These are phyloP conservation scores for Druon quercuslanigerum DNA, from an alignment of 1,140 invertebrate genomes.

Conservation along the genomic window DNA sequence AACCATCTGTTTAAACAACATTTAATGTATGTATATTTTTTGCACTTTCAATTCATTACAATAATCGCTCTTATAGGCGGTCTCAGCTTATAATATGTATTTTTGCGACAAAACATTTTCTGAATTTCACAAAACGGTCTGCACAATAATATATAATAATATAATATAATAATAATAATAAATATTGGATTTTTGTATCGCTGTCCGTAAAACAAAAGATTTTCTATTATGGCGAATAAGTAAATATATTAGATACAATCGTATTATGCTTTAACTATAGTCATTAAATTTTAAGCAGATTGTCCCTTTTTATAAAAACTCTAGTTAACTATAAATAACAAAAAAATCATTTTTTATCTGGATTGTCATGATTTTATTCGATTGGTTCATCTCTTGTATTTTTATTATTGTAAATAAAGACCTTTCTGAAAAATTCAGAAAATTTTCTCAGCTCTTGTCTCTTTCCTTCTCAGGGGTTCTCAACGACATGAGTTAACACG, in stretches of 20 bases:
- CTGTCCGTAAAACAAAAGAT: not conserved
- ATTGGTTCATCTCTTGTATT: not conserved
- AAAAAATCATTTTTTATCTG: not conserved
- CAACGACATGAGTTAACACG: conserved; percentile 1
- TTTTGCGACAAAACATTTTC: not conserved
- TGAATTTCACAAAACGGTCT: conserved; percentile 8
- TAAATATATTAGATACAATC: no score
- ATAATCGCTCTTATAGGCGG: conserved; percentile 10
- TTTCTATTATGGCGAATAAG: not conserved
- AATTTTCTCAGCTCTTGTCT: not conserved
- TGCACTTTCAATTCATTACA: conserved; percentile 62
- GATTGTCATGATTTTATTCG: conserved; percentile 9
- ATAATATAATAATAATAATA: not conserved
- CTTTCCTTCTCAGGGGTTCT: not conserved
- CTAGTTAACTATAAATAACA: not conserved
- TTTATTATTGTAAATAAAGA: not conserved
- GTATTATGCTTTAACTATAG: not conserved
- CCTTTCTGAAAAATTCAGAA: conserved; percentile 8
- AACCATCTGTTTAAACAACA: conserved; percentile 52
- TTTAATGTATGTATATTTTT: conserved; percentile 68
- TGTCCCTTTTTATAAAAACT: not conserved
- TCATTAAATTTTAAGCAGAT: not conserved
- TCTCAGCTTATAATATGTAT: conserved; percentile 9
- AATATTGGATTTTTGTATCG: not conserved
- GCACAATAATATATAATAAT: not conserved